Conservation (phyloP, 2,888 invertebrate genomes). For the Gisinianus flammeolus region DNA sequence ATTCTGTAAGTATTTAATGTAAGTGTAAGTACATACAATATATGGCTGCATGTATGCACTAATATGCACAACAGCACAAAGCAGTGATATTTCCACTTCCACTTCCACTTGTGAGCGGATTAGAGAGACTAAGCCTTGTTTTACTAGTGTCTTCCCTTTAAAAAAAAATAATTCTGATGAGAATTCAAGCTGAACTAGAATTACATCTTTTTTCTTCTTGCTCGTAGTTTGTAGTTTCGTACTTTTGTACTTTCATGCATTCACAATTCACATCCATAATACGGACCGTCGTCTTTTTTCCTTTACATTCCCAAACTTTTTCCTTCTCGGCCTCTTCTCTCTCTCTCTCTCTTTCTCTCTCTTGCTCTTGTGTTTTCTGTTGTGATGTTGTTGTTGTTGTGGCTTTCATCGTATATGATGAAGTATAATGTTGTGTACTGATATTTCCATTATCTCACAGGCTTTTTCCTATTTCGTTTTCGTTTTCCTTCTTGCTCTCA, state of each 20-base stretch:
- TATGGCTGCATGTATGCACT: too few relatives aligned
- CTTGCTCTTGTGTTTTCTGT: too few relatives aligned
- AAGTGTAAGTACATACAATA: too few relatives aligned
- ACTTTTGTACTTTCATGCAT: not conserved
- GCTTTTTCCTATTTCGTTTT: not conserved
- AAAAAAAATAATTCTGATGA: not conserved
- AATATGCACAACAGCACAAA: too few relatives aligned
- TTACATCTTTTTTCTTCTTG: constrained; percentile 17
- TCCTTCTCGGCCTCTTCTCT: not conserved
- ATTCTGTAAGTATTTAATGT: too few relatives aligned
- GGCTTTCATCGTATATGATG: not conserved
- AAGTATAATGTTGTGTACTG: constrained; percentile 5
- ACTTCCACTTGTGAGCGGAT: too few relatives aligned
- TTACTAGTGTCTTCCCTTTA: not conserved
- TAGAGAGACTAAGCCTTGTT: too few relatives aligned
- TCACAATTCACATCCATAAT: not conserved
- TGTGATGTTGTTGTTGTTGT: too few relatives aligned
- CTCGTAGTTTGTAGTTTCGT: not conserved
- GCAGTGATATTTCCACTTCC: too few relatives aligned
- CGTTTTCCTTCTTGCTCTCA: not conserved
- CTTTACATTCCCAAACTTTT: not conserved
- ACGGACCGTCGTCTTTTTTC: not conserved
- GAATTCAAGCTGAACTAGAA: constrained; percentile 19
- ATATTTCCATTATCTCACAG: not conserved
- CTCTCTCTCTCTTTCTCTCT: not conserved